These are phyloP conservation scores for Ophonus ardosiacus DNA, from an alignment of 2,888 invertebrate genomes.

Conservation along the genomic window DNA sequence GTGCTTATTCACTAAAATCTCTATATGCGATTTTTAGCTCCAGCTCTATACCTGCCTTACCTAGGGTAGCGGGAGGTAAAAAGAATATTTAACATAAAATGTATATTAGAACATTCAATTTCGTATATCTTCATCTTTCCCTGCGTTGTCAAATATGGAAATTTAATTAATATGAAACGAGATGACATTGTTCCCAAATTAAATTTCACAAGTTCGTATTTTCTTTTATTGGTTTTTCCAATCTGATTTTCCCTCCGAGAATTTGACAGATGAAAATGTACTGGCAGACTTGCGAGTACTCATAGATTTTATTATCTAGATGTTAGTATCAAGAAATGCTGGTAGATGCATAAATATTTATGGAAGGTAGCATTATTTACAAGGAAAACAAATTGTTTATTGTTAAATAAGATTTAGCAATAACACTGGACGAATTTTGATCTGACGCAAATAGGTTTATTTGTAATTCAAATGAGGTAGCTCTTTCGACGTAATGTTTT, in stretches of 20 bases:
- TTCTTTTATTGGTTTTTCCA: background rate
- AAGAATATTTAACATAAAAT: background rate
- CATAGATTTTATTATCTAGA: background rate
- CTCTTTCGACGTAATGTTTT: conserved; percentile 26
- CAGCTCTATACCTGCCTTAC: too few relatives aligned
- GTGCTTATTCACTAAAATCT: too few relatives aligned
- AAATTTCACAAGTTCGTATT: background rate
- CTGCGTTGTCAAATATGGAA: background rate
- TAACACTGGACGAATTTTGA: conserved; percentile 26
- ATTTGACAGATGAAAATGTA: background rate
- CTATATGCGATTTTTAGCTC: too few relatives aligned
- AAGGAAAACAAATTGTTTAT: conserved; percentile 36
- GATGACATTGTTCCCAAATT: background rate
- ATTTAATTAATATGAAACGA: conserved; percentile 2
- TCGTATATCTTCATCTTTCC: background rate
- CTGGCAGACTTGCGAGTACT: background rate
- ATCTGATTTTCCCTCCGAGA: background rate
- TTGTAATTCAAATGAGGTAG: conserved; percentile 23
- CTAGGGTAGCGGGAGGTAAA: too few relatives aligned
- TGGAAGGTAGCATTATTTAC: background rate
- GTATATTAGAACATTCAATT: background rate
- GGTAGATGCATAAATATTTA: conserved; percentile 30
- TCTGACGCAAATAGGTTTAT: conserved; percentile 11
- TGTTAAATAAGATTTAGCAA: conserved; percentile 32
- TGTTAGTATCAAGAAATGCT: background rate